Percentiles rank a stretch among this genome's conserved stretches.
These are phyloP conservation scores for Cygnus olor DNA, from an alignment of 2,797 vertebrate species.

Conservation along the genomic window DNA sequence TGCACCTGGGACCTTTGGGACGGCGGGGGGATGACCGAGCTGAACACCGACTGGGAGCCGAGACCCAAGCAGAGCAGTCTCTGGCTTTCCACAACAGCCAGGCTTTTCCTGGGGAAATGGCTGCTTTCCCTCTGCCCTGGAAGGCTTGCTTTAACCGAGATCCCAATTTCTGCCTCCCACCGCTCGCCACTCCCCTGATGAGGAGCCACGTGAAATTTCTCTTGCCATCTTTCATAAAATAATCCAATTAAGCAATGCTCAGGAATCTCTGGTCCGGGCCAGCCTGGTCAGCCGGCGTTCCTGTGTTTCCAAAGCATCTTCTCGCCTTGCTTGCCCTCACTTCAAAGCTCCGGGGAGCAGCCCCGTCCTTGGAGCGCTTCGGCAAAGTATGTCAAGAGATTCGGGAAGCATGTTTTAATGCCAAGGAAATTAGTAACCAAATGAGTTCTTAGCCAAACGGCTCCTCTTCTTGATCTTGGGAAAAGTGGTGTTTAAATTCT, in stretches of 20 bases:
- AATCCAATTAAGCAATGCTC: background rate
- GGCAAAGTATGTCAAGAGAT: conserved; percentile 26
- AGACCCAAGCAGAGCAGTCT: background rate
- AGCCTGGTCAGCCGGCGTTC: background rate
- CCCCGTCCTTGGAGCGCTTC: background rate
- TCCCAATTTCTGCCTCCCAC: background rate
- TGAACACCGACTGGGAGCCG: background rate
- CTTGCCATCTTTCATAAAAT: conserved; percentile 34
- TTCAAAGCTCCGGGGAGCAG: conserved; percentile 44
- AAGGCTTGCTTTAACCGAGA: background rate
- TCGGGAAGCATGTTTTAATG: conserved; percentile 44
- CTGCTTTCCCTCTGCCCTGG: background rate
- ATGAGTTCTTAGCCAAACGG: conserved; percentile 56
- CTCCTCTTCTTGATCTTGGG: conserved; percentile 68
- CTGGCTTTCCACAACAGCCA: fast-evolving
- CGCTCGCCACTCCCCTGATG: fast-evolving
- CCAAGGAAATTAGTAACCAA: conserved; percentile 58
- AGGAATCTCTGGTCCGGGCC: conserved; percentile 29
- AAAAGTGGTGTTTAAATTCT: conserved; percentile 60
- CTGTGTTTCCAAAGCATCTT: conserved; percentile 49
- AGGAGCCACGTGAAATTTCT: conserved; percentile 24
- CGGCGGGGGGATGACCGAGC: background rate
- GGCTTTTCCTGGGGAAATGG: background rate
- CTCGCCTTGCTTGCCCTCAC: conserved; percentile 24
- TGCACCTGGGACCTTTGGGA: background rate